Base-by-base conservation (phyloP, 2,113 vertebrate genomes). In the Menidia beryllina region DNA sequence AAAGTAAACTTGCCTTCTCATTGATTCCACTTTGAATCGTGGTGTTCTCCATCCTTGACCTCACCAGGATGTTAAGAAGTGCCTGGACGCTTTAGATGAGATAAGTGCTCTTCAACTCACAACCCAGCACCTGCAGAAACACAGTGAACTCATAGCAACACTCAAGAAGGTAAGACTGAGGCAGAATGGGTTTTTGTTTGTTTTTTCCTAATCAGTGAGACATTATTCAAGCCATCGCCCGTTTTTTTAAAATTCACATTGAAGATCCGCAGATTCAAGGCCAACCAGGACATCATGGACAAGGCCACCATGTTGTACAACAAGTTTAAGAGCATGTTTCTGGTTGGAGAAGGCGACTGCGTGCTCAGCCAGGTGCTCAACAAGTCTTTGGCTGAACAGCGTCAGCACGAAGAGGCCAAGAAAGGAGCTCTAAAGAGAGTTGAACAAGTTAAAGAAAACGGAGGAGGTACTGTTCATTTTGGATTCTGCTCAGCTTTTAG, bases 301-400 rank as follows among this genome's bases (percentile, higher is more conserved):
- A 99, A 99, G 64, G 95, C 97, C 38, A 95, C 96, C 12, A 99
- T 99, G 97, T 82, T 98, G 0, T 98, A 98, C 81, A 96, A 96
- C 90, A 97, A 97, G 81, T 98, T 98, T 87, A 99, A 99, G 66
- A 97, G 97, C 61, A 93, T 96, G 91, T 98, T 95, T 91, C 94
- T 99, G 53, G 91, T 96, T 75, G 97, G 96, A 48, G 97, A 98
- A 88, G 94, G 95, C 6, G 96, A 98, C 89, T 95, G 95, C 43
- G 94, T 96, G 84, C 95, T 98, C 86, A 97, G 96, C 27, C 97
- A 98, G 88, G 98, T 99, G 70, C 93, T 99, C 67, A 98, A 98
- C 92, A 98, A 97, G 86, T 98, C 97, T 68, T 82, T 98, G 72
- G 96, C 95, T 23, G 97, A 99, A 77, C 98, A 99, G 70, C 94